A percentile compares a stretch with the other conserved stretches of the same genome.
Evolutionary conservation across 2,113 vertebrate species (phyloP).

Genomic region (Labeo rohita): DNA sequence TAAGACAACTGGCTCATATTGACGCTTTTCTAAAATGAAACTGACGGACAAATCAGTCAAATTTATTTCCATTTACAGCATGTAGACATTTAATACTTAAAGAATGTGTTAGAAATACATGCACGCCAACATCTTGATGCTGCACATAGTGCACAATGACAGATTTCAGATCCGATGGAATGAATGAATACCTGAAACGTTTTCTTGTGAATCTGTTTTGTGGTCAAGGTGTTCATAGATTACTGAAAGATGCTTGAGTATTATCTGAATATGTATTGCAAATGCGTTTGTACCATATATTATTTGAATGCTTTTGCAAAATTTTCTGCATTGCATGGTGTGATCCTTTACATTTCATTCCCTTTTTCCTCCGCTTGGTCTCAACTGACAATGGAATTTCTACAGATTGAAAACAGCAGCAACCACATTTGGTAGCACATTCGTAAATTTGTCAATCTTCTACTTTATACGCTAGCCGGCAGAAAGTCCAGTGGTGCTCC

Average conservation of each 20-base stretch:
- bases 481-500: constrained; percentile 99
- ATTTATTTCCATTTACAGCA: constrained; percentile 17
- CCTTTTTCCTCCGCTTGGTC: constrained; percentile 36
- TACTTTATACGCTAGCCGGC: constrained; percentile 91
- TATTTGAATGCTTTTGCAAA: not conserved
- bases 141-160: constrained; percentile 44
- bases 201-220: not conserved
- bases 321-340: not conserved
- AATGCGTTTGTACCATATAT: not conserved
- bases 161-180: constrained; percentile 8
- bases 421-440: not conserved
- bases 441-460: constrained; percentile 83
- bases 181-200: not conserved
- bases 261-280: not conserved
- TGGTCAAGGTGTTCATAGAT: not conserved
- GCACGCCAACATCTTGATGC: constrained; percentile 12
- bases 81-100: constrained; percentile 45
- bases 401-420: constrained; percentile 35
- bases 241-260: constrained; percentile 25
- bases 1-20: not conserved
- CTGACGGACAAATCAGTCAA: not conserved
- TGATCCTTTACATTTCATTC: constrained; percentile 16
- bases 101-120: constrained; percentile 45
- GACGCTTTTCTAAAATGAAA: not conserved
- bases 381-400: constrained; percentile 32